These are phyloP conservation scores for Oegoconia quadripuncta DNA, from an alignment of 2,888 invertebrate species.

Conservation along the genomic window DNA sequence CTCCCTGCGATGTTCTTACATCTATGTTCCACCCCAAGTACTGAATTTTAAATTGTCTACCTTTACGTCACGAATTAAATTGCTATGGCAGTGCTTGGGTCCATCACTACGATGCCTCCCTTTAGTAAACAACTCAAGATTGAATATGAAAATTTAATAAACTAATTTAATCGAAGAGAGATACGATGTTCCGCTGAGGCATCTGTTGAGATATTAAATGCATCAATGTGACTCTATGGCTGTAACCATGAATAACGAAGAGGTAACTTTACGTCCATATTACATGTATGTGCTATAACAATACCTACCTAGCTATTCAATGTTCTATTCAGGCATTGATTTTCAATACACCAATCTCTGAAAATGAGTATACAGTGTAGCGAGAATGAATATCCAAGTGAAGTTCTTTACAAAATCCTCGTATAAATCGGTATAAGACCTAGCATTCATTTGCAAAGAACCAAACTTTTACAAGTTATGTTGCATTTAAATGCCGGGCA, in stretches of 20 bases:
- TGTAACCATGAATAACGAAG: slow-evolving; percentile 31
- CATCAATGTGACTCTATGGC: slow-evolving; percentile 23
- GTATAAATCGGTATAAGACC: slow-evolving; percentile 29
- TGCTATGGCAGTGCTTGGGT: slow-evolving; percentile 7
- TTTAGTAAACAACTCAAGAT: slow-evolving; percentile 84
- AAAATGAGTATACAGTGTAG: neutral
- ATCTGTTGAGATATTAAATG: slow-evolving; percentile 50
- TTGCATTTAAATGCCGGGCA: slow-evolving; percentile 61
- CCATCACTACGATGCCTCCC: slow-evolving; percentile 58
- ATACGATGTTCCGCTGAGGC: slow-evolving; percentile 40
- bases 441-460: slow-evolving; percentile 57
- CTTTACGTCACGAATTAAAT: slow-evolving; percentile 13
- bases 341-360: neutral
- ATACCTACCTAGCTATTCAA: too few species aligned
- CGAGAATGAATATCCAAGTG: slow-evolving; percentile 2
- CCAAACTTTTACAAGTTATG: slow-evolving; percentile 63
- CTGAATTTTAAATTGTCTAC: too few species aligned
- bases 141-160: slow-evolving; percentile 90
- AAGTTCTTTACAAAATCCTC: slow-evolving; percentile 19
- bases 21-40: too few species aligned
- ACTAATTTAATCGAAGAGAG: slow-evolving; percentile 83
- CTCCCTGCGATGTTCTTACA: too few species aligned
- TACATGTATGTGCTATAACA: too few species aligned
- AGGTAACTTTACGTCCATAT: too few species aligned
- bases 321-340: too few species aligned